Conservation (phyloP, 2,888 invertebrate species). For the Neoitamus cyanurus region DNA sequence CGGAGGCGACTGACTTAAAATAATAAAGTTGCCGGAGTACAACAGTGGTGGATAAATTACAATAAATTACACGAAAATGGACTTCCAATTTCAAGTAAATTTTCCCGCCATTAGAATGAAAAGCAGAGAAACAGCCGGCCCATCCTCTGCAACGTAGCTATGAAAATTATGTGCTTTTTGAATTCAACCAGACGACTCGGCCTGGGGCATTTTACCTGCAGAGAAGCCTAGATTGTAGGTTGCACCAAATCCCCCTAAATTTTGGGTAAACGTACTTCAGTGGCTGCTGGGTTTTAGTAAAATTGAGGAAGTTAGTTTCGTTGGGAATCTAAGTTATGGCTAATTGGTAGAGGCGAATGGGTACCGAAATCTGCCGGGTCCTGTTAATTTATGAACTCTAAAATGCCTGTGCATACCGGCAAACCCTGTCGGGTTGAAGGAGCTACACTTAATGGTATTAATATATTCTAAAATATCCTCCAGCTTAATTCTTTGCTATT, state of each 20-base stretch:
- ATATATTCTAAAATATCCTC: no score
- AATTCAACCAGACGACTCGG: background rate
- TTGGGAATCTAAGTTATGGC: background rate
- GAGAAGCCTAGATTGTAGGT: background rate
- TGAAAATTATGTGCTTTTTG: background rate
- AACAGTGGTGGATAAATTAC: background rate
- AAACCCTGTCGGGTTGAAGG: background rate
- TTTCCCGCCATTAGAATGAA: background rate
- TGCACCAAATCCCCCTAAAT: background rate
- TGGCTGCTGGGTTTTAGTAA: background rate
- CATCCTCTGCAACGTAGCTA: background rate
- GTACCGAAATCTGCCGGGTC: background rate
- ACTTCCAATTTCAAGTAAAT: constrained; percentile 11
- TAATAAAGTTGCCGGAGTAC: background rate
- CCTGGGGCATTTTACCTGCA: background rate
- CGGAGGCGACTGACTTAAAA: background rate
- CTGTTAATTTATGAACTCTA: background rate
- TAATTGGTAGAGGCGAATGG: background rate
- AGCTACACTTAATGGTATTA: no score
- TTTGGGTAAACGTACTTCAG: background rate
- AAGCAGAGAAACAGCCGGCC: background rate
- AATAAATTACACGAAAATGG: constrained; percentile 16
- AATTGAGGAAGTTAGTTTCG: background rate
- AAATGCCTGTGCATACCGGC: no score
- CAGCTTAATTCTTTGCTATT: no score